phyloP scores from a whole-genome alignment of 2,797 vertebrate species.

The Pangasius sanitwongsei region DNA sequence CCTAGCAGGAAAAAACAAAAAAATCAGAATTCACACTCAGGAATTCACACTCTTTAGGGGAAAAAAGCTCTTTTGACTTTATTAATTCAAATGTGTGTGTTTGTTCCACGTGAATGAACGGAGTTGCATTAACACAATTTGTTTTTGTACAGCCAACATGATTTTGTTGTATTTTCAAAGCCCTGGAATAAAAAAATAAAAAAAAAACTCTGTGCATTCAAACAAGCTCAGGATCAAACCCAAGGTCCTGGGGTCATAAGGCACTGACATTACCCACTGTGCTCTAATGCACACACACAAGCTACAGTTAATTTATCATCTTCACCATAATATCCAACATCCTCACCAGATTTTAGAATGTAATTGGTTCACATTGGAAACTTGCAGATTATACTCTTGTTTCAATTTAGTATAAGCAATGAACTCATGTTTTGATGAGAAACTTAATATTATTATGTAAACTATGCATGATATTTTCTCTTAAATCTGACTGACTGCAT shows the following conservation, averaged over 20 bases:
- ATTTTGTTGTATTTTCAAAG: neutral
- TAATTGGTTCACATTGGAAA: neutral
- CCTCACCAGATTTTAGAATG: neutral
- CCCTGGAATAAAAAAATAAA: neutral
- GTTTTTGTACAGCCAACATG: neutral
- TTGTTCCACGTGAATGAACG: neutral
- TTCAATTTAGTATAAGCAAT: neutral
- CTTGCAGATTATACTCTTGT: neutral
- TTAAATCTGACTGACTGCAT: neutral
- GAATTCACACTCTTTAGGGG: neutral
- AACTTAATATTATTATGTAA: neutral
- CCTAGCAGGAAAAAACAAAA: neutral
- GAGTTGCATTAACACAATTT: too few relatives aligned
- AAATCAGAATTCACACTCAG: neutral
- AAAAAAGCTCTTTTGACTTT: neutral
- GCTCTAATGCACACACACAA: neutral
- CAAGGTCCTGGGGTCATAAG: neutral
- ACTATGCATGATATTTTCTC: neutral
- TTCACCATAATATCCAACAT: neutral
- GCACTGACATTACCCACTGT: too few relatives aligned
- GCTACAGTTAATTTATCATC: neutral
- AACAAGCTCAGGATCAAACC: neutral
- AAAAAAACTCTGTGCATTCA: neutral
- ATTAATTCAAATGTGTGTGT: too few relatives aligned
- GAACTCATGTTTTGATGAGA: neutral